These are phyloP conservation scores for Brachyrhaphis roseni DNA, from an alignment of 2,797 vertebrate species.

Conservation along the genomic window DNA sequence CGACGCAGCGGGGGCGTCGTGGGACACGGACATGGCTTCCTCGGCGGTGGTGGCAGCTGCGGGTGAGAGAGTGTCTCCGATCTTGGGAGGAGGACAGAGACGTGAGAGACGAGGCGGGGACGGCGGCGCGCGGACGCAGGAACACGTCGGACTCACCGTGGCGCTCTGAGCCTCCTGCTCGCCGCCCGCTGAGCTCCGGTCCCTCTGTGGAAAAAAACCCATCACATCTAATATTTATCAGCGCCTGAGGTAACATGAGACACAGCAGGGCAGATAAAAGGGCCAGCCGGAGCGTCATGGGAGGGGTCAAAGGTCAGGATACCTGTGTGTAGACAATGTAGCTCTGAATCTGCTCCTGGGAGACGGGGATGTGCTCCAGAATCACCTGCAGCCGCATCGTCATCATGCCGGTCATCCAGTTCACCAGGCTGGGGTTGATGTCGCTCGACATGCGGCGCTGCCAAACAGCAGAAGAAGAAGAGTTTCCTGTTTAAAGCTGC, in stretches of 20 bases:
- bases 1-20: slow-evolving; percentile 60
- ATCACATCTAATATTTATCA: slow-evolving; percentile 65
- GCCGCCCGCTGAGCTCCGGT: slow-evolving; percentile 55
- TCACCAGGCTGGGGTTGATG: slow-evolving; percentile 90
- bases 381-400: slow-evolving; percentile 92
- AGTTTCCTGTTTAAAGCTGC: neutral
- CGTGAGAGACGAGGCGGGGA: slow-evolving; percentile 12
- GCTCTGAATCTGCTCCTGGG: slow-evolving; percentile 86
- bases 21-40: slow-evolving; percentile 86
- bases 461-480: slow-evolving; percentile 2
- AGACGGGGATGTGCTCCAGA: slow-evolving; percentile 90
- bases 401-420: slow-evolving; percentile 95
- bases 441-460: slow-evolving; percentile 92
- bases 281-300: neutral
- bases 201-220: slow-evolving; percentile 63
- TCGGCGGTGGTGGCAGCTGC: slow-evolving; percentile 91
- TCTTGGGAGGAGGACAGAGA: slow-evolving; percentile 62
- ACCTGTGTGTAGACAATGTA: slow-evolving; percentile 79
- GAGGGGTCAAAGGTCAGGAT: neutral
- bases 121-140: neutral
- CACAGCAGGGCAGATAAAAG: slow-evolving; percentile 23
- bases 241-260: slow-evolving; percentile 55
- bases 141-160: slow-evolving; percentile 50
- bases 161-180: slow-evolving; percentile 63
- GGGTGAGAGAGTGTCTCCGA: slow-evolving; percentile 82